phyloP scores from a whole-genome alignment of 1,140 invertebrate species.

The Zelostemma sp. region DNA sequence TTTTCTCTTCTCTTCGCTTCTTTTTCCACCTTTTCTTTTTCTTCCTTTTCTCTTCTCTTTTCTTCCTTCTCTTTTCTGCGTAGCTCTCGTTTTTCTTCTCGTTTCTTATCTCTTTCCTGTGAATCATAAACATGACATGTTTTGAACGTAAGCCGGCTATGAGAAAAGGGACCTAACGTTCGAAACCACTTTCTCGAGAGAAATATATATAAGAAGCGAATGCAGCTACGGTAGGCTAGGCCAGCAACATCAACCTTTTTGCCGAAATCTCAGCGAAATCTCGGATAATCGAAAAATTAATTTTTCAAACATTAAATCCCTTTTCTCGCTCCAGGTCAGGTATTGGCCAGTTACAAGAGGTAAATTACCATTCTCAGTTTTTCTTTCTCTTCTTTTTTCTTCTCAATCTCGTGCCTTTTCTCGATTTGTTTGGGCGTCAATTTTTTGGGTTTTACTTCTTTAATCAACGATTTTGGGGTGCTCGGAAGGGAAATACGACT shows the following conservation, averaged over 20 bases:
- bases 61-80: conserved; percentile 71
- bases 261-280: no score
- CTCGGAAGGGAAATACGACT: conserved; percentile 19
- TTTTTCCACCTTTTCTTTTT: conserved; percentile 65
- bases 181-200: no score
- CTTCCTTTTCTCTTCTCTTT: conserved; percentile 64
- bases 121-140: no score
- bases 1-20: conserved; percentile 66
- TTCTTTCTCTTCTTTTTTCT: conserved; percentile 73
- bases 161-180: no score
- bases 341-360: no score
- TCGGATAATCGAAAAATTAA: no score
- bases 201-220: no score
- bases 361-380: conserved; percentile 66
- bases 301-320: no score
- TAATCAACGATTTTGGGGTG: conserved; percentile 21
- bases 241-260: no score
- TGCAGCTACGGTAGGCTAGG: no score
- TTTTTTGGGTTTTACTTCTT: conserved; percentile 36
- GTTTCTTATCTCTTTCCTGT: conserved; percentile 73
- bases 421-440: conserved; percentile 62
- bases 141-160: no score
- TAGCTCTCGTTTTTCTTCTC: conserved; percentile 57
- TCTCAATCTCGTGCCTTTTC: conserved; percentile 66
- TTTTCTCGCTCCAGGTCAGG: no score